A percentile compares a stretch with the other conserved stretches of the same genome.
phyloP scores from a whole-genome alignment of 1,140 invertebrate species.

The Aradophagus sp. region DNA sequence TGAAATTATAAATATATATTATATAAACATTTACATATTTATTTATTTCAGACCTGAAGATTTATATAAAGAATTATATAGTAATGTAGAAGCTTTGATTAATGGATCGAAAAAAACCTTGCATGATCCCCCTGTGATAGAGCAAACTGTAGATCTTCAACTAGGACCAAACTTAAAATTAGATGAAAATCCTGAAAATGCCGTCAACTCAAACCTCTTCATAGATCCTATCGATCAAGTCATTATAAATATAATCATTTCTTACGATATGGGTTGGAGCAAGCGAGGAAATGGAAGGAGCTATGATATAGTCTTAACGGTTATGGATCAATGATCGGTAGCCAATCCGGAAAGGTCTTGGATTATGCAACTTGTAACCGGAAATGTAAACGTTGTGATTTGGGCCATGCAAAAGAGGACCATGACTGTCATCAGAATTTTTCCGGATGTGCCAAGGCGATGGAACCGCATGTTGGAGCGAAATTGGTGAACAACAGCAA shows the following conservation, averaged over 20 bases:
- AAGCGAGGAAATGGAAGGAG: conserved; percentile 1
- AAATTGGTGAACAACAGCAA: conserved; percentile 31
- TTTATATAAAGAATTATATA: not conserved
- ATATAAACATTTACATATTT: too few relatives aligned
- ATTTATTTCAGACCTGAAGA: conserved; percentile 2
- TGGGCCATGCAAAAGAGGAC: conserved; percentile 20
- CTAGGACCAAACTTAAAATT: too few relatives aligned
- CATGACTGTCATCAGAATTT: conserved; percentile 54
- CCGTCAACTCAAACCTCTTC: too few relatives aligned
- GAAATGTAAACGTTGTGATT: conserved; percentile 45
- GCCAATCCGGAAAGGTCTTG: conserved; percentile 10
- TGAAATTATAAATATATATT: too few relatives aligned
- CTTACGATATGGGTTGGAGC: conserved; percentile 12
- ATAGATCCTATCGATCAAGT: too few relatives aligned
- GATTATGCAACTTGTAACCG: conserved; percentile 34
- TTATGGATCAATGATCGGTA: conserved; percentile 3
- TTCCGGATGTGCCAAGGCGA: conserved; percentile 42
- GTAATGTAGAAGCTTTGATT: not conserved
- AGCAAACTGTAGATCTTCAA: too few relatives aligned
- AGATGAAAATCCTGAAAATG: too few relatives aligned
- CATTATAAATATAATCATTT: not conserved
- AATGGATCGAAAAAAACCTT: too few relatives aligned
- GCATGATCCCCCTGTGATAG: too few relatives aligned
- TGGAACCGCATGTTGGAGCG: conserved; percentile 39
- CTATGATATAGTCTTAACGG: conserved; percentile 3